Conservation (phyloP, 64 coral and sea anemone genomes). For the Hydrozoanthus tunicans region DNA sequence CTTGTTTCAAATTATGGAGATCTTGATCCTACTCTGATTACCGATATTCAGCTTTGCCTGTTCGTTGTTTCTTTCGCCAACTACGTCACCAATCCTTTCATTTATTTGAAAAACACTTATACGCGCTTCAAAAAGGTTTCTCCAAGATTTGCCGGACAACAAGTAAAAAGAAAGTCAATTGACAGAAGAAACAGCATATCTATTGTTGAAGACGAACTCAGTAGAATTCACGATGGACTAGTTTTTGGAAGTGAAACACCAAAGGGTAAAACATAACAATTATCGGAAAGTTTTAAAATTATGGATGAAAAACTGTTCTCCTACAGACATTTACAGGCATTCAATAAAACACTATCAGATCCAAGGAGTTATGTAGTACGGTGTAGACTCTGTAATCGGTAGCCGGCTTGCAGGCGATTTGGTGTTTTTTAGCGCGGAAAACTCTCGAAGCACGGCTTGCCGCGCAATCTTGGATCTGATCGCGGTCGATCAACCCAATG, state of each 20-base stretch:
- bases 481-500: too few relatives aligned
- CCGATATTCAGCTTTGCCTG: constrained; percentile 13
- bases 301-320: too few relatives aligned
- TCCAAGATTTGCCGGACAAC: not conserved
- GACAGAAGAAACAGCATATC: not conserved
- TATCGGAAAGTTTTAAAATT: too few relatives aligned
- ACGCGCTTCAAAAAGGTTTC: not conserved
- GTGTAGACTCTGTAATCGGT: too few relatives aligned
- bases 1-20: not conserved
- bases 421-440: too few relatives aligned
- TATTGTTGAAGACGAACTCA: not conserved
- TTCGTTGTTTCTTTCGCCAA: not conserved
- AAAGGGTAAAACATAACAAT: too few relatives aligned
- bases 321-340: too few relatives aligned
- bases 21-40: not conserved
- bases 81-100: constrained; percentile 14
- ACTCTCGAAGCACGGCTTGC: too few relatives aligned
- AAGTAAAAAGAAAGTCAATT: not conserved
- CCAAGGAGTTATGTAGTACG: too few relatives aligned
- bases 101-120: not conserved
- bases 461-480: too few relatives aligned
- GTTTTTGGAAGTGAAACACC: not conserved
- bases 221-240: not conserved
- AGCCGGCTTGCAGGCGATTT: too few relatives aligned
- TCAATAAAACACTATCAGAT: too few relatives aligned